These are phyloP conservation scores for Noctilio leporinus DNA, from an alignment of 2,113 vertebrate genomes.

Conservation along the genomic window DNA sequence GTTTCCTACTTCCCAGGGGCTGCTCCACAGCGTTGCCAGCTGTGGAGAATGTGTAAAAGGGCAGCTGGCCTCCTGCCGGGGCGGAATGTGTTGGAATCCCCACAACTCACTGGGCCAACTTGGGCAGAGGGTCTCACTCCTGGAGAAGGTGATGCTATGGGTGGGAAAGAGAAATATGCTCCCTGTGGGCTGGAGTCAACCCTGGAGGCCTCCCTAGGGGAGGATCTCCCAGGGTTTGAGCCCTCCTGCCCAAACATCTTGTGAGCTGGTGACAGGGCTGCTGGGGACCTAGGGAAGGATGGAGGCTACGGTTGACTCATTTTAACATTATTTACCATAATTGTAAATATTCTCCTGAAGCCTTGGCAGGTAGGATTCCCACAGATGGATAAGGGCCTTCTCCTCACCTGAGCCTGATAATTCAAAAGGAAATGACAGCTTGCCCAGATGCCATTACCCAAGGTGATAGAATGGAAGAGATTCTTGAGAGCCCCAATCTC, in stretches of 20 bases:
- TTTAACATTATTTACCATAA: neutral
- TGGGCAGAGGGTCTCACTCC: neutral
- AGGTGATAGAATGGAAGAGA: neutral
- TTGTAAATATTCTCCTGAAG: neutral
- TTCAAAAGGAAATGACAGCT: neutral
- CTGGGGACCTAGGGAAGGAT: neutral
- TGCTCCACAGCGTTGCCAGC: neutral
- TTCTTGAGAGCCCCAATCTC: neutral
- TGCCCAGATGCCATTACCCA: neutral
- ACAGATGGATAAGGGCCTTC: neutral
- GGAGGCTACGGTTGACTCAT: neutral
- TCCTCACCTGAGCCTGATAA: neutral
- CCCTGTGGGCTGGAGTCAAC: neutral
- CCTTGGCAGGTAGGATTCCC: neutral
- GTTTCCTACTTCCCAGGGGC: neutral
- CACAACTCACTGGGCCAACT: neutral
- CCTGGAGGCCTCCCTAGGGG: neutral
- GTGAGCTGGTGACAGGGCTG: neutral
- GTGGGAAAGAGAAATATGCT: neutral
- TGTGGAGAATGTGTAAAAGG: neutral
- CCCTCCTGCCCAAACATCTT: neutral
- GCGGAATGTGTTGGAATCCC: neutral
- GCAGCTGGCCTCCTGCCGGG: neutral
- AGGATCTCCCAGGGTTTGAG: neutral
- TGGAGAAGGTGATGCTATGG: neutral